Conservation (phyloP, 2,888 invertebrate species). For the Parasteatoda lunata region DNA sequence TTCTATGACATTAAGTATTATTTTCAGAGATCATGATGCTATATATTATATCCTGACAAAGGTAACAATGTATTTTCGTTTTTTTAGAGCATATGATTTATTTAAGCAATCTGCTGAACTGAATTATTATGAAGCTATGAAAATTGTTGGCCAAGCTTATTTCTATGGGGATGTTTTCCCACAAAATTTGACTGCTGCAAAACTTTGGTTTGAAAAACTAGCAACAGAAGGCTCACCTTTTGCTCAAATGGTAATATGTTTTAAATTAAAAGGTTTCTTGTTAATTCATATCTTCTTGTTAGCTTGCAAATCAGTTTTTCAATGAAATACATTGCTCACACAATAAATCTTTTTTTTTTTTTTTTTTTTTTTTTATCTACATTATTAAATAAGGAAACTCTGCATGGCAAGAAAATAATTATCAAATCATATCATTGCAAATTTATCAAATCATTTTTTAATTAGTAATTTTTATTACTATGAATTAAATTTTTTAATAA, state of each 20-base stretch:
- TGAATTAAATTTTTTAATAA: too few relatives aligned
- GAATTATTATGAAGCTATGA: constrained; percentile 87
- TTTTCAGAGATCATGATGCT: too few relatives aligned
- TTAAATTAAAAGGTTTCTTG: background rate
- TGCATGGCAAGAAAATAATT: too few relatives aligned
- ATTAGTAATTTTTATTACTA: too few relatives aligned
- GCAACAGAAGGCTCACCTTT: constrained; percentile 85
- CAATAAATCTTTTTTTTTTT: too few relatives aligned
- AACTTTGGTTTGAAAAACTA: constrained; percentile 84
- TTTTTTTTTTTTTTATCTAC: too few relatives aligned
- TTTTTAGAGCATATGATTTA: constrained; percentile 80
- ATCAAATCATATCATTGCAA: too few relatives aligned
- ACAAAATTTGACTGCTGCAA: constrained; percentile 85
- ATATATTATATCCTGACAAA: background rate
- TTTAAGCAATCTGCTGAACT: constrained; percentile 86
- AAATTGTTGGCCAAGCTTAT: constrained; percentile 90
- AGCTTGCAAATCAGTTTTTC: background rate
- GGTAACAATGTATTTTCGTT: background rate
- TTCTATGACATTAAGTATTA: too few relatives aligned
- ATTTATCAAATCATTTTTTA: too few relatives aligned
- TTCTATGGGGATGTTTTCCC: constrained; percentile 87
- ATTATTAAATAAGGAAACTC: too few relatives aligned
- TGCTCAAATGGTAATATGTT: constrained; percentile 86
- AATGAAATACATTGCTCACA: too few relatives aligned
- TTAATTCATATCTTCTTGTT: too few relatives aligned